Evolutionary conservation across 2,113 vertebrate genomes (phyloP).

Genomic region (Paracanthobrama guichenoti): DNA sequence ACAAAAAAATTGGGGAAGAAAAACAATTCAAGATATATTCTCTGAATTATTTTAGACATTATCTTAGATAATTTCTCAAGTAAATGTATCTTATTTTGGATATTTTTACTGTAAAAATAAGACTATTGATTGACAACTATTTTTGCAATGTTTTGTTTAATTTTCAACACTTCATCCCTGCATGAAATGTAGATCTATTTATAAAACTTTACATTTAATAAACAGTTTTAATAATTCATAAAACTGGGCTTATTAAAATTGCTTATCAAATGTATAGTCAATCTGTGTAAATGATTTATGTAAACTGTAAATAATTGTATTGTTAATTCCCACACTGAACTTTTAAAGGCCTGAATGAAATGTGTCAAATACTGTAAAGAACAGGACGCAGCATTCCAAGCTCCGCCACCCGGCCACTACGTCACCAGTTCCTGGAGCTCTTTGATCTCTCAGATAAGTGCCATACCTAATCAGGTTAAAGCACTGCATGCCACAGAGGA

Average conservation of each 20-base stretch:
- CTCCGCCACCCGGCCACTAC: constrained; percentile 64
- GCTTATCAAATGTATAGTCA: neutral
- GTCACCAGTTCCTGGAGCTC: constrained; percentile 64
- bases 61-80: neutral
- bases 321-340: constrained; percentile 54
- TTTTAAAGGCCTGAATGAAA: constrained; percentile 32
- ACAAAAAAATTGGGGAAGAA: neutral
- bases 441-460: constrained; percentile 81
- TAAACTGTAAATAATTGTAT: constrained; percentile 20
- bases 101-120: neutral
- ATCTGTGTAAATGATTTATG: neutral
- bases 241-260: no score
- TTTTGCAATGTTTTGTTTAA: no score
- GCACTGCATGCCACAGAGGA: constrained; percentile 72
- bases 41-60: neutral
- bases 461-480: constrained; percentile 83
- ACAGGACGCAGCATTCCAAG: constrained; percentile 37
- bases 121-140: neutral
- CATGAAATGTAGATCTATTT: neutral
- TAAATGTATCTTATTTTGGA: neutral
- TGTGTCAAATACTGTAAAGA: constrained; percentile 64
- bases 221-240: no score
- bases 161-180: neutral
- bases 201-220: no score
- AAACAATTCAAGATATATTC: neutral